Evolutionary conservation across 2,888 invertebrate species (phyloP).

Genomic region (Pilophorus perplexus): DNA sequence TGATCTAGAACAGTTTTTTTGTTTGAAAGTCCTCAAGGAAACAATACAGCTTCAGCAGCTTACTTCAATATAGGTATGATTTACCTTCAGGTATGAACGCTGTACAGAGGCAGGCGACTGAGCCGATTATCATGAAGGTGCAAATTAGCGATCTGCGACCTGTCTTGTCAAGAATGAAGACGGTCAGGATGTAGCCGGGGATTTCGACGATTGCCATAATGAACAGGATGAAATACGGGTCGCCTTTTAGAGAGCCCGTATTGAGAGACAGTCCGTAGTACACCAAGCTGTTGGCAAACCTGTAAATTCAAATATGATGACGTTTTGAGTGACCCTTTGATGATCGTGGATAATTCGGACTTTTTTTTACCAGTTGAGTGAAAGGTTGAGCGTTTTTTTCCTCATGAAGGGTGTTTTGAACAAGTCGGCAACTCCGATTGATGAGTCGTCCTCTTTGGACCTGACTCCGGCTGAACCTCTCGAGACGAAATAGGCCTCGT

Average conservation of each 20-base stretch:
- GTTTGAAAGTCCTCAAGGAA: not conserved
- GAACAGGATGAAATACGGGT: constrained; percentile 76
- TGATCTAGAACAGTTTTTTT: constrained; percentile 1
- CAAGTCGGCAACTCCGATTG: constrained; percentile 64
- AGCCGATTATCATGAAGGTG: constrained; percentile 74
- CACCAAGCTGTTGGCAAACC: constrained; percentile 79
- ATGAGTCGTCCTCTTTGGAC: constrained; percentile 26
- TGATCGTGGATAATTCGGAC: not conserved
- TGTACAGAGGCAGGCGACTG: constrained; percentile 71
- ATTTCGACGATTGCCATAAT: constrained; percentile 73
- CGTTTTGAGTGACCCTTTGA: not conserved
- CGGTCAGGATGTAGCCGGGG: constrained; percentile 72
- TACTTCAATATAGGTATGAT: no score
- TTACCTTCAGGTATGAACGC: constrained; percentile 65
- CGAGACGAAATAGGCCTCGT: constrained; percentile 65
- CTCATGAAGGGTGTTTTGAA: constrained; percentile 77
- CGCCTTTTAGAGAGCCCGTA: constrained; percentile 75
- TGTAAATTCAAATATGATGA: constrained; percentile 41
- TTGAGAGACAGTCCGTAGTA: constrained; percentile 82
- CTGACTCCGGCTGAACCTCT: constrained; percentile 55
- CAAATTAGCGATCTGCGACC: constrained; percentile 74
- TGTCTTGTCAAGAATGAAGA: constrained; percentile 69
- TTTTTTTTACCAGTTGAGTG: constrained; percentile 65
- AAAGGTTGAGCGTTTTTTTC: constrained; percentile 74
- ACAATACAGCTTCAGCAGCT: not conserved